Percentiles rank a stretch among this genome's conserved stretches.
Evolutionary conservation across 2,888 invertebrate species (phyloP).

Genomic region (Aromia moschata): DNA sequence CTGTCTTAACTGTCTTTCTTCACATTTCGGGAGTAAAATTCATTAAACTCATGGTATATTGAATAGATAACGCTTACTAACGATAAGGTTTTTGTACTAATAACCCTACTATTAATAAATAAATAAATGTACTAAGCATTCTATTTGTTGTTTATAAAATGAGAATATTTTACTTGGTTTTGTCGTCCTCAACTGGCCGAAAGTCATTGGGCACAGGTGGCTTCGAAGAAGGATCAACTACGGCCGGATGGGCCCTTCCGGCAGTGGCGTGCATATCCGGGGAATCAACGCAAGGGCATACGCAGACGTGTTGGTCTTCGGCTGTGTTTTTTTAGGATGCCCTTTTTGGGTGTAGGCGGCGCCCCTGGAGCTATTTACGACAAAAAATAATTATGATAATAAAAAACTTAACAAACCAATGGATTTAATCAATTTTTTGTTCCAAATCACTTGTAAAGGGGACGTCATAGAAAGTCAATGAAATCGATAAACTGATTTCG

Average conservation of each 20-base stretch:
- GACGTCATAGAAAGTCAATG: neutral
- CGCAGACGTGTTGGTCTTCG: constrained; percentile 1
- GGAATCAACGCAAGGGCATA: constrained; percentile 6
- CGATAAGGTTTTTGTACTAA: too few species aligned
- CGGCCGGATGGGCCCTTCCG: constrained; percentile 32
- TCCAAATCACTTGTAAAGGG: too few species aligned
- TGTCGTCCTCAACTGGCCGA: neutral
- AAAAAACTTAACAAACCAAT: too few species aligned
- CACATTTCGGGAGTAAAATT: too few species aligned
- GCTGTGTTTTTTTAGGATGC: neutral
- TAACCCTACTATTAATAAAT: too few species aligned
- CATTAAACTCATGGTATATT: too few species aligned
- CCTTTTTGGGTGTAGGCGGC: neutral
- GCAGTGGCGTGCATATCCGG: constrained; percentile 39
- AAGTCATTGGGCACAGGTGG: constrained; percentile 12
- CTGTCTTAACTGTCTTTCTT: too few species aligned
- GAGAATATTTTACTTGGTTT: neutral
- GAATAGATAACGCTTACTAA: too few species aligned
- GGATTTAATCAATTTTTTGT: too few species aligned
- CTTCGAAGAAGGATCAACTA: constrained; percentile 11
- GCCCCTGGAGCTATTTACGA: constrained; percentile 1
- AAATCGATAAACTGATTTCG: neutral
- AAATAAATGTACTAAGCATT: too few species aligned
- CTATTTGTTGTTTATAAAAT: too few species aligned
- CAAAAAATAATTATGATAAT: neutral